Conservation (phyloP, 2,888 invertebrate genomes). For the Coleophora flavipennella region DNA sequence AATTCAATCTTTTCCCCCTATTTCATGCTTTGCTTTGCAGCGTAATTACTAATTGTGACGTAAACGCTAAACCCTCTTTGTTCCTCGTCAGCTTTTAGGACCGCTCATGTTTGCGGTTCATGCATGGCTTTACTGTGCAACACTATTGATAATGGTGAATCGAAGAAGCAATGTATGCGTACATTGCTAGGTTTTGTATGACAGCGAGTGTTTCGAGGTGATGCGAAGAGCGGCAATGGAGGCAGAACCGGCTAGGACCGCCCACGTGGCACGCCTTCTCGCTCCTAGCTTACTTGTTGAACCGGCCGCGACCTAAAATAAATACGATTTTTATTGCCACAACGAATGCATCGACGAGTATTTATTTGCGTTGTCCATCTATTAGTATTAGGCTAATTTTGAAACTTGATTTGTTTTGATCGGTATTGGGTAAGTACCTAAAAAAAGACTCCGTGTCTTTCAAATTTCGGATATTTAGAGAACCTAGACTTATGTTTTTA, state of each 20-base stretch:
- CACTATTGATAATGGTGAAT: constrained; percentile 10
- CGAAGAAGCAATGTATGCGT: constrained; percentile 41
- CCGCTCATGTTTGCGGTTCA: too few relatives aligned
- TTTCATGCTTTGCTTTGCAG: too few relatives aligned
- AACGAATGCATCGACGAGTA: constrained; percentile 1
- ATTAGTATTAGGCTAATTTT: neutral
- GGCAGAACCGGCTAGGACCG: constrained; percentile 53
- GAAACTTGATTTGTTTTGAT: neutral
- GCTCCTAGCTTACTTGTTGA: constrained; percentile 42
- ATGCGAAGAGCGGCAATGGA: constrained; percentile 33
- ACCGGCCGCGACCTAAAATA: constrained; percentile 32
- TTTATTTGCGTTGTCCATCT: neutral
- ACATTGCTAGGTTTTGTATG: constrained; percentile 34
- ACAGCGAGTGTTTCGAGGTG: constrained; percentile 52
- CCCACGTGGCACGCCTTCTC: constrained; percentile 59
- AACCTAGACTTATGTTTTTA: too few relatives aligned
- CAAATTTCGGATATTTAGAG: too few relatives aligned
- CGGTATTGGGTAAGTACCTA: neutral
- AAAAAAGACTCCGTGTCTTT: too few relatives aligned
- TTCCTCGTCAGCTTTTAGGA: too few relatives aligned
- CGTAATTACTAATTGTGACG: too few relatives aligned
- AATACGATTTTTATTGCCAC: constrained; percentile 31
- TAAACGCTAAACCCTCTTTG: too few relatives aligned
- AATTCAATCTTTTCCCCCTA: too few relatives aligned
- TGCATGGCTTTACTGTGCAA: too few relatives aligned